Evolutionary conservation across 2,797 vertebrate species (phyloP).

Genomic region (Onychomys torridus): DNA sequence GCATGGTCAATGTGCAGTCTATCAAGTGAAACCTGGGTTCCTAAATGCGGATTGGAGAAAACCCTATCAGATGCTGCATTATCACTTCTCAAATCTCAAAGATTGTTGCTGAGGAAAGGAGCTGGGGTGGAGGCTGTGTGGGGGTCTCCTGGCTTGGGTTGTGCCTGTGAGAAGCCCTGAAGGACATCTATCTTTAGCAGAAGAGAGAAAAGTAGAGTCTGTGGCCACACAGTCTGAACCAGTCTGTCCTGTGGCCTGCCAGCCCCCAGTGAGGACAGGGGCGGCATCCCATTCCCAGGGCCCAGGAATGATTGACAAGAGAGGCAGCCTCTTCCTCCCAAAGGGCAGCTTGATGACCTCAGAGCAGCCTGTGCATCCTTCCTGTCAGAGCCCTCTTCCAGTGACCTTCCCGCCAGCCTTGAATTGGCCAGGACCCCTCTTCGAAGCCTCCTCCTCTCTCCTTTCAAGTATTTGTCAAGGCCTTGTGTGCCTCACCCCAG

Average conservation of each 20-base stretch:
- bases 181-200: background rate
- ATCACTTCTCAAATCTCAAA: background rate
- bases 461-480: background rate
- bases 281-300: background rate
- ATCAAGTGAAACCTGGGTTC: background rate
- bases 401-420: background rate
- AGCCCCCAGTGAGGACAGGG: background rate
- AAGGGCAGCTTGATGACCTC: background rate
- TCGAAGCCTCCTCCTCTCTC: background rate
- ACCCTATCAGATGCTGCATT: background rate
- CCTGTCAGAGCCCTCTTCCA: background rate
- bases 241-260: background rate
- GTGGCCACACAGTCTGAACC: background rate
- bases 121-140: background rate
- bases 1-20: background rate
- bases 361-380: background rate
- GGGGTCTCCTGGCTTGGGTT: background rate
- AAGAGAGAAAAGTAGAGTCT: background rate
- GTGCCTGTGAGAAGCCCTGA: background rate
- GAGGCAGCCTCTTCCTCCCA: background rate
- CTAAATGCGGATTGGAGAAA: background rate
- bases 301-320: background rate
- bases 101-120: background rate
- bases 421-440: background rate
- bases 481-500: background rate